Evolutionary conservation across 2,888 invertebrate genomes (phyloP).

Genomic region (Seira sanloemensis): DNA sequence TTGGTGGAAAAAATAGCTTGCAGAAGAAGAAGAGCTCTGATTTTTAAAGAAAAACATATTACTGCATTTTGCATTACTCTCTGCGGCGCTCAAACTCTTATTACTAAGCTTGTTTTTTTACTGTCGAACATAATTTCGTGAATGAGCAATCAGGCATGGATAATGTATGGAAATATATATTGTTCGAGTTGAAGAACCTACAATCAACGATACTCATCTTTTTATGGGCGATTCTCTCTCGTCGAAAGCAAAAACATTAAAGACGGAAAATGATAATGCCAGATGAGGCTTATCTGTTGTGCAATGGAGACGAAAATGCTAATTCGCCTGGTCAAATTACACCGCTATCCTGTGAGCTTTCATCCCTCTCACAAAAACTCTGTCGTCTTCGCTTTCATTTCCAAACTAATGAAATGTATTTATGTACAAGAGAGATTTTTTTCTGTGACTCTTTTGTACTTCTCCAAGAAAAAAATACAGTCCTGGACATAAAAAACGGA

Average conservation of each 20-base stretch:
- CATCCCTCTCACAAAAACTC: not conserved
- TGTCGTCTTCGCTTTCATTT: not conserved
- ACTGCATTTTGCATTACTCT: not conserved
- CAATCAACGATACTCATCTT: conserved; percentile 5
- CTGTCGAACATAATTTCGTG: not conserved
- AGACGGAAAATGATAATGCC: not conserved
- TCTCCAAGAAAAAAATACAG: not conserved
- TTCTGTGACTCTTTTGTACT: not conserved
- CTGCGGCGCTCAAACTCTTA: conserved; percentile 19
- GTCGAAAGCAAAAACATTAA: not conserved
- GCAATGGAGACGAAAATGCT: not conserved
- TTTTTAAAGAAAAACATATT: not conserved
- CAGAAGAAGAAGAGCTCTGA: too few species aligned
- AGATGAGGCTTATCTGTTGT: not conserved
- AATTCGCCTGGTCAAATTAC: not conserved
- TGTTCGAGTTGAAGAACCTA: not conserved
- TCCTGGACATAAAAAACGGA: not conserved
- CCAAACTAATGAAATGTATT: not conserved
- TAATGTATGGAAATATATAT: not conserved
- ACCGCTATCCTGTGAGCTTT: not conserved
- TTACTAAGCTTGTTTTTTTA: conserved; percentile 1
- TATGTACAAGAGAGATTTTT: too few species aligned
- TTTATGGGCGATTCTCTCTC: conserved; percentile 28
- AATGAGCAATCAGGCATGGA: conserved; percentile 28
- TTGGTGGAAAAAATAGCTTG: too few species aligned